Evolutionary conservation across 92 coral and sea anemone genomes (phyloP), one percentile per base, ranked within the genome.

Genomic region (Blastomussa wellsi): DNA sequence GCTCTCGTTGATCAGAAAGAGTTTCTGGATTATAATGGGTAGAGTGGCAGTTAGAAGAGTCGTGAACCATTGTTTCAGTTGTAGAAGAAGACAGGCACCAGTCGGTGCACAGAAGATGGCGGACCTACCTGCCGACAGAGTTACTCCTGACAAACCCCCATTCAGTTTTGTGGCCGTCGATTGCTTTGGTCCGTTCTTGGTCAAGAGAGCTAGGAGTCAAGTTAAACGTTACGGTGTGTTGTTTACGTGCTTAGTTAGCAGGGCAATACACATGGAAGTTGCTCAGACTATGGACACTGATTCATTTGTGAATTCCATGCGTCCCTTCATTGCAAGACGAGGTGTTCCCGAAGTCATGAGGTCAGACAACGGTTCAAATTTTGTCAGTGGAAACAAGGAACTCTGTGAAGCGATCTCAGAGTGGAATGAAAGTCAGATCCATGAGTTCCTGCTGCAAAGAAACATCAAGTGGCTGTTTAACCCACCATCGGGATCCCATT

Each of bases 181-280:
- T 41, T 41, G 44, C 44, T 41, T 60, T 60, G 67, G 67, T 28
- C 67, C 67, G n/a, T 60, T 60, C 29, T 0, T 6, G 28, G 67
- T 60, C 67, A 24, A 60, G 8, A 60, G 67, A 60, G 67, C 28
- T 60, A 60, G 67, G 20, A 60, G 67, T 60, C 67, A 10, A 60
- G 67, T 60, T 7, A 60, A 60, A 28, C 67, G 67, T 20, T 60
- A 14, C 28, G 67, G 67, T 60, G 67, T 60, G 24, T 60, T 60
- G 67, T 60, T 60, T 28, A 65, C 71, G 35, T 65, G 71, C 20
- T 32, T 65, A 36, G 71, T 28, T 5, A 65, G 22, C 15, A 65
- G 71, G 16, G 71, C 71, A 12, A 65, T 65, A 65, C 71, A 65
- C 71, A n/a, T 65, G 15, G 71, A 65, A 65, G 71, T 65, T 8